A percentile compares a stretch with the other conserved stretches of the same genome.
Conservation (phyloP, 2,888 invertebrate genomes). For the Phlogophora meticulosa region DNA sequence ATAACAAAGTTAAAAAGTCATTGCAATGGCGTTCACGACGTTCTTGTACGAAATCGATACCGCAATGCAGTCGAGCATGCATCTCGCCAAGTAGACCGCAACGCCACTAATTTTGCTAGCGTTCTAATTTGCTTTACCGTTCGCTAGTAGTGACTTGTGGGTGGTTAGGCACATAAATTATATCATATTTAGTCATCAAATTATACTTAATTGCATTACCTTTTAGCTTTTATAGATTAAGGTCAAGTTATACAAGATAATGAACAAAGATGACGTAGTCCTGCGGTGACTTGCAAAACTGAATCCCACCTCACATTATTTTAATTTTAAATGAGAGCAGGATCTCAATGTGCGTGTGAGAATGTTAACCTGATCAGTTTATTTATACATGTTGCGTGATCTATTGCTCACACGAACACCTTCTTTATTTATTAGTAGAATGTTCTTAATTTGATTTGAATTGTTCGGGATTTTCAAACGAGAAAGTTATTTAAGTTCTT, state of each 20-base stretch:
- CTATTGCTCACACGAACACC: slow-evolving; percentile 29
- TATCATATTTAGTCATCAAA: slow-evolving; percentile 66
- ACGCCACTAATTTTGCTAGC: slow-evolving; percentile 67
- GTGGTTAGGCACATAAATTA: slow-evolving; percentile 54
- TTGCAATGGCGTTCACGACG: slow-evolving; percentile 26
- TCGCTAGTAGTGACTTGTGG: slow-evolving; percentile 48
- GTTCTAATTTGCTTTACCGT: slow-evolving; percentile 55
- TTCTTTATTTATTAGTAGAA: slow-evolving; percentile 17
- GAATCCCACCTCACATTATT: slow-evolving; percentile 63
- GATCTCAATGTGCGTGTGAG: slow-evolving; percentile 64
- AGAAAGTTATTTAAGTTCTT: not conserved
- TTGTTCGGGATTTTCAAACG: not conserved
- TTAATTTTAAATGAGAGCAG: slow-evolving; percentile 71
- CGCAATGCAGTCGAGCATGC: slow-evolving; percentile 75
- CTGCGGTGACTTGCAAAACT: slow-evolving; percentile 69
- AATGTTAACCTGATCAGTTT: slow-evolving; percentile 68
- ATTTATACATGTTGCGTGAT: slow-evolving; percentile 61
- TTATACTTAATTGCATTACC: slow-evolving; percentile 67
- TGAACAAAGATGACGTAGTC: slow-evolving; percentile 69
- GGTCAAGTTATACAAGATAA: slow-evolving; percentile 71
- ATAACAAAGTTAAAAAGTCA: slow-evolving; percentile 2
- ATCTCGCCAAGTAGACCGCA: slow-evolving; percentile 73
- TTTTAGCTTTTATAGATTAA: slow-evolving; percentile 69
- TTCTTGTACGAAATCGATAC: slow-evolving; percentile 60
- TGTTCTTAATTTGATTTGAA: slow-evolving; percentile 11